A percentile compares a stretch with the other conserved stretches of the same genome.
These are phyloP conservation scores for Lipotes vexillifer DNA, from an alignment of 2,113 vertebrate species.

Conservation along the genomic window DNA sequence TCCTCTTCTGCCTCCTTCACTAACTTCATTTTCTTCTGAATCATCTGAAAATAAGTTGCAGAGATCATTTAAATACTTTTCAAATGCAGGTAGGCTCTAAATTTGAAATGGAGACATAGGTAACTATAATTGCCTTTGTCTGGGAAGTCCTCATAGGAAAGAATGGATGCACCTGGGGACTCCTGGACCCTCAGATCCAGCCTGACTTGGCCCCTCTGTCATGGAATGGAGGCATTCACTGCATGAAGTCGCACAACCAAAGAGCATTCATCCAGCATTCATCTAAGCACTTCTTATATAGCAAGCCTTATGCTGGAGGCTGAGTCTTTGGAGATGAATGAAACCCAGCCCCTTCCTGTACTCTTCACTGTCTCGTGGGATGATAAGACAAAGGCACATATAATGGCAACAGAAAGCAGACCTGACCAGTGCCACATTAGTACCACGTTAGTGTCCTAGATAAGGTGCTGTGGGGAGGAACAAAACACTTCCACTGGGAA, in stretches of 20 bases:
- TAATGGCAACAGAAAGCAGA: not conserved
- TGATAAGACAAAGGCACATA: not conserved
- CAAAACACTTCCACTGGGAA: too few species aligned
- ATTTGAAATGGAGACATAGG: not conserved
- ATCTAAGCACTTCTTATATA: not conserved
- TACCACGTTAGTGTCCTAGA: not conserved
- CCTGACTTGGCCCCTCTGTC: not conserved
- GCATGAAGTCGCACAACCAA: not conserved
- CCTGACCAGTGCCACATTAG: accelerated
- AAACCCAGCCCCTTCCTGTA: not conserved
- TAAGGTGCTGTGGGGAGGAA: not conserved
- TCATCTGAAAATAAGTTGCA: not conserved
- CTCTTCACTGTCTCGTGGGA: not conserved
- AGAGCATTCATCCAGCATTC: not conserved
- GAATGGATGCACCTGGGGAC: too few species aligned
- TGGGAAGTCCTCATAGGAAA: not conserved
- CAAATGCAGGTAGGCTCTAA: not conserved
- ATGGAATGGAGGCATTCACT: not conserved
- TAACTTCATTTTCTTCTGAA: not conserved
- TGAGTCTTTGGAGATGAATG: not conserved
- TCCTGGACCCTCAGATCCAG: not conserved
- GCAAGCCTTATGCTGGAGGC: not conserved
- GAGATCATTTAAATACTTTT: not conserved
- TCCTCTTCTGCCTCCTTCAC: accelerated
- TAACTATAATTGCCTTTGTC: not conserved